Conservation (phyloP, 1,140 invertebrate genomes). For the Zelostemma sp. region DNA sequence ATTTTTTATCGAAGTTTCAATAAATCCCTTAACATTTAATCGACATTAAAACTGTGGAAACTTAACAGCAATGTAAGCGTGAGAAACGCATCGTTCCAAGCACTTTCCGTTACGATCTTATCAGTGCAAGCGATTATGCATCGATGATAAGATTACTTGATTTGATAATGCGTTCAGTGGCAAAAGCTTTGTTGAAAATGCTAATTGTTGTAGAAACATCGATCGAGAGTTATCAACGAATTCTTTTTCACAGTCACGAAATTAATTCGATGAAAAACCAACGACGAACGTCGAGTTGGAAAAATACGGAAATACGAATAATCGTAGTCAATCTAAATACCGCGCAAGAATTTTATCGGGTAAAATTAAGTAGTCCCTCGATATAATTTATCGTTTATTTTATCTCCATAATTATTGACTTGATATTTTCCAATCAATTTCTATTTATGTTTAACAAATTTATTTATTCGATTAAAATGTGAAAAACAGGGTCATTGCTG, state of each 20-base stretch:
- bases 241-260: background rate
- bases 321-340: background rate
- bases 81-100: conserved; percentile 16
- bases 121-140: conserved; percentile 36
- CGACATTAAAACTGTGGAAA: background rate
- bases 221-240: too few species aligned
- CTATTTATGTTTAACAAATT: too few species aligned
- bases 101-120: conserved; percentile 34
- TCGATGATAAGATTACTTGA: conserved; percentile 25
- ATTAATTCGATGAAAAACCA: background rate
- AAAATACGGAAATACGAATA: background rate
- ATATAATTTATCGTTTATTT: conserved; percentile 10
- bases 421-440: background rate
- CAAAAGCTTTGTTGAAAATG: conserved; percentile 14
- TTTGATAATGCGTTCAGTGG: conserved; percentile 15
- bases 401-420: conserved; percentile 31
- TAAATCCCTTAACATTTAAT: background rate
- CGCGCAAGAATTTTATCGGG: conserved; percentile 16
- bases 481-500: too few species aligned
- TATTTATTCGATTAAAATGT: too few species aligned
- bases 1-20: background rate
- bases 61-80: conserved; percentile 16
- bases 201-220: background rate
- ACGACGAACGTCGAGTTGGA: too few species aligned
- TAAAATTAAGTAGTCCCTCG: conserved; percentile 11